Evolutionary conservation across 64 coral and sea anemone species (phyloP).

Genomic region (Trachythela sp.): DNA sequence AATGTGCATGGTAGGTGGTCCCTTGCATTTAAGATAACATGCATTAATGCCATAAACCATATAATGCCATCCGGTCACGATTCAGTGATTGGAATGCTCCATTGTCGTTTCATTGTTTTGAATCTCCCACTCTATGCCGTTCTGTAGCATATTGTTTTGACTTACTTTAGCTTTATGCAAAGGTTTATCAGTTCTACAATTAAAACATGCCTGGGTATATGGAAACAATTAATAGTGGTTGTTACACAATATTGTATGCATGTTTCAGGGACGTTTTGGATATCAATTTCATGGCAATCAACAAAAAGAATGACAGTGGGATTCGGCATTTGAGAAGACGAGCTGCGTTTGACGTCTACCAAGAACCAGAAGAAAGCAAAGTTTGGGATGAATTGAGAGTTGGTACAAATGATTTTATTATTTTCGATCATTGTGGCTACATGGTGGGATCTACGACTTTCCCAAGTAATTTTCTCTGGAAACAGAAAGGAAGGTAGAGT

Average conservation of each 20-base stretch:
- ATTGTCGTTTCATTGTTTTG: too few relatives aligned
- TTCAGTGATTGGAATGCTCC: too few relatives aligned
- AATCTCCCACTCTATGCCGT: too few relatives aligned
- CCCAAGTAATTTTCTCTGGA: not conserved
- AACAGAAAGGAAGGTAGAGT: slow-evolving; percentile 79
- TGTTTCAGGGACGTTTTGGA: not conserved
- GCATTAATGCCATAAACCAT: too few relatives aligned
- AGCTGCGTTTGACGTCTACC: not conserved
- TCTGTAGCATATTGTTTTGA: too few relatives aligned
- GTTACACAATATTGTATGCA: not conserved
- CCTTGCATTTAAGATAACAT: too few relatives aligned
- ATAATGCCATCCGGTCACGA: too few relatives aligned
- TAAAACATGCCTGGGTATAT: too few relatives aligned
- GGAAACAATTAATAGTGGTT: too few relatives aligned
- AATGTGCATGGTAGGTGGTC: too few relatives aligned
- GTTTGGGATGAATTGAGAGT: not conserved
- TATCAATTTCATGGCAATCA: slow-evolving; percentile 9
- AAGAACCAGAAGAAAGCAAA: not conserved
- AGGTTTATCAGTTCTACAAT: too few relatives aligned
- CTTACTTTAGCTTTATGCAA: too few relatives aligned
- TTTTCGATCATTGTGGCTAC: slow-evolving; percentile 18
- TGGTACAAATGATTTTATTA: not conserved
- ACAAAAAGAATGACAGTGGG: not conserved
- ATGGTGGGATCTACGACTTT: not conserved
- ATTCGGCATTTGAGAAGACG: not conserved